Base-by-base conservation (phyloP, 2,113 vertebrate genomes). In the Dromiciops gliroides region DNA sequence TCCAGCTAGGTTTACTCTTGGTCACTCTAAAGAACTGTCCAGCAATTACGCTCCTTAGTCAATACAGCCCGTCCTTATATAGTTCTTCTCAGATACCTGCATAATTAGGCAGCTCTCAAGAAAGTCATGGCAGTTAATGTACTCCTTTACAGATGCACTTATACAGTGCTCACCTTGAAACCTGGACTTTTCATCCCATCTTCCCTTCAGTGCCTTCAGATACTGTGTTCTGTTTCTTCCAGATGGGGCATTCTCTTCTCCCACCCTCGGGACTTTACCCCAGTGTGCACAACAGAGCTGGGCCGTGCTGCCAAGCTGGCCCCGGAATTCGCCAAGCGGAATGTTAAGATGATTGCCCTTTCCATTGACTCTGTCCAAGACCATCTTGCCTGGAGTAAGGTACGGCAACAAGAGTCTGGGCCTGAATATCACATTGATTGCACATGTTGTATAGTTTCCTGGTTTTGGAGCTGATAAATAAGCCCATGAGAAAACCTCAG, bases 171-270 rank as follows among this genome's bases (percentile, higher is more conserved):
- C n/a, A n/a, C n/a, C n/a, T n/a, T n/a, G n/a, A n/a, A 51, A 19
- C 14, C 8, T 28, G 53, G 25, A 9, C 10, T 60, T 60, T 31
- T 26, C 48, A 0, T 9, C 75, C 91, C 2, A 0, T 11, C 53
- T 8, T 91, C 14, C 48, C 0, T 1, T 1, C 10, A 1, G 7
- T 89, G 90, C 8, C 23, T 50, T 52, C n/a, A 44, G 37, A 44
- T 23, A 44, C 19, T 23, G 16, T 44, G 8, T 75, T 67, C 11
- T 96, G 49, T 91, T 53, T 37, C n/a, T 96, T 97, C 48, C 96
- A 99, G 99, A 93, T 99, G 99, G 99, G 99, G 99, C 14, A 98
- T 99, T 97, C 98, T 99, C 95, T 99, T 99, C 97, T 99, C 99
- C 48, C 99, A 99, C 97, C 99, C 99, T 0, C 98, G 98, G 90